A percentile compares a stretch with the other conserved stretches of the same genome.
phyloP scores from a whole-genome alignment of 2,888 invertebrate genomes.

The Mythimna pallens region DNA sequence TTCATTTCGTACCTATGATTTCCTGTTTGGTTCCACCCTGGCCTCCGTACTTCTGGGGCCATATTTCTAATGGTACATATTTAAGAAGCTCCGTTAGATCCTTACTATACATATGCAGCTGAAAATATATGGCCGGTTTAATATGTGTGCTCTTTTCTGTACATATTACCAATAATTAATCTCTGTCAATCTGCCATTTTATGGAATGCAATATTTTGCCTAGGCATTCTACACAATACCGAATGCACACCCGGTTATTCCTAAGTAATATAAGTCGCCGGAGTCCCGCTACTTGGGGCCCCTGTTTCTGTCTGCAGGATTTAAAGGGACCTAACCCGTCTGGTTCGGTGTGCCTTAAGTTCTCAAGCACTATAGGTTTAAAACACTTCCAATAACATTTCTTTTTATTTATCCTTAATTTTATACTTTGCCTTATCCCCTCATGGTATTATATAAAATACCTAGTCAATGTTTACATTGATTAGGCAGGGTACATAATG shows the following conservation, averaged over 20 bases:
- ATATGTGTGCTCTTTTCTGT: neutral
- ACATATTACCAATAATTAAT: no score
- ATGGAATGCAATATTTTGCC: neutral
- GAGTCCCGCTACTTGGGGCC: neutral
- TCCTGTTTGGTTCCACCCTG: slow-evolving; percentile 49
- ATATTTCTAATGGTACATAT: slow-evolving; percentile 42
- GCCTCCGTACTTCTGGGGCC: slow-evolving; percentile 53
- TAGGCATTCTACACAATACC: neutral
- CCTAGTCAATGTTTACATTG: neutral
- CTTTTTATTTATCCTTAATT: no score
- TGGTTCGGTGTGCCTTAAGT: no score
- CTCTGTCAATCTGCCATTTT: no score
- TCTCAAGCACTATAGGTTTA: no score
- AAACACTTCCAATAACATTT: no score
- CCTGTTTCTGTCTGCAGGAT: neutral
- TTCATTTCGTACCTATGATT: slow-evolving; percentile 41
- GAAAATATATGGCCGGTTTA: neutral
- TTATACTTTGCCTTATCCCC: no score
- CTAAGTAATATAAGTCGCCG: neutral
- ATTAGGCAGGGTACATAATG: neutral
- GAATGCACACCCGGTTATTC: neutral
- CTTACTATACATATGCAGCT: slow-evolving; percentile 48
- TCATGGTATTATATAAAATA: neutral
- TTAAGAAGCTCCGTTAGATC: slow-evolving; percentile 35
- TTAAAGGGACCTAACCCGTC: neutral